Evolutionary conservation across 2,888 invertebrate species (phyloP), one percentile per base, ranked within the genome.

Genomic region (Pedicia rivosa): DNA sequence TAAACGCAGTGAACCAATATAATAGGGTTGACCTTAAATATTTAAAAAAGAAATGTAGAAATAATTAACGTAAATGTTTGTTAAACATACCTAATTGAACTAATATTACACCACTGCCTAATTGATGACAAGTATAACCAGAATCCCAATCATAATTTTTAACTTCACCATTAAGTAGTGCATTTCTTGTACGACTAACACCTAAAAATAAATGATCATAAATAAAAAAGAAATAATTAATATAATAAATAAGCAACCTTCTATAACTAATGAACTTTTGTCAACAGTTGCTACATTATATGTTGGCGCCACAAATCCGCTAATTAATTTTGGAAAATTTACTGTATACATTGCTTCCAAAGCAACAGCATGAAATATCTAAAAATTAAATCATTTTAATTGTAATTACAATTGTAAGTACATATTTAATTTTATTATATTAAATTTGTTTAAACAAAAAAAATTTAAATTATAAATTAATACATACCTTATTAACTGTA

Each of bases 61-160:
- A n/a, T n/a, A 30, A 37, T 24, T 6, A 33, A 27, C 5, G 15
- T 26, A 44, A 43, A n/a, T n/a, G n/a, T 35, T 48, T 49, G 81
- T n/a, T n/a, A n/a, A n/a, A n/a, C n/a, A n/a, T n/a, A n/a, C n/a
- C 88, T 46, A 98, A 71, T 63, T 97, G 92, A 42, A 98, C 82
- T 48, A 91, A 73, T 54, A 98, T 94, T 47, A 87, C 79, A 40
- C 97, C 95, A 46, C 87, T 83, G 48, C 91, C 90, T 42, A 91
- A 66, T 64, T 94, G 94, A 67, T 95, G 94, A 60, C 94, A 95
- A 4, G 94, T 95, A 63, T 95, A 97, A 43, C 95, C 95, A 37
- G 84, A 86, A 63, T 98, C 97, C 95, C 95, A 97, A 66, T 97
- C 94, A 62, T 97, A 98, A 63, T 86, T 81, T 51, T 78, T 74